Conservation (phyloP, 2,113 vertebrate species). For the Oceanodroma tethys region DNA sequence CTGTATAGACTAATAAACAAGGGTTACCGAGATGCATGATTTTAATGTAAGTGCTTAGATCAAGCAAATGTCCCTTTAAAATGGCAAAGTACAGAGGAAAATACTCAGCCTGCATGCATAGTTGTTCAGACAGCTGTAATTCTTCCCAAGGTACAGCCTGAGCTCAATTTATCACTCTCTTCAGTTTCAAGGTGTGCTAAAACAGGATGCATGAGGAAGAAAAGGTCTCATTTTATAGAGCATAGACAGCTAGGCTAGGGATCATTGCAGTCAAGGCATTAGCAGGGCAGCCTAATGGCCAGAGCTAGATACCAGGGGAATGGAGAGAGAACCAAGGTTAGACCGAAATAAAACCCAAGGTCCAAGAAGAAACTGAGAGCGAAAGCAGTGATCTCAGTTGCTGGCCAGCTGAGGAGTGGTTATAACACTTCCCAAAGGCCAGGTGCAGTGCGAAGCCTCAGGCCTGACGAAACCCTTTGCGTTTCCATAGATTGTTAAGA, state of each 20-base stretch:
- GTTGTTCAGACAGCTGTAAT: constrained; percentile 23
- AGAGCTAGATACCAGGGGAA: neutral
- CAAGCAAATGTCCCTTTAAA: constrained; percentile 6
- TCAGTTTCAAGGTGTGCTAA: neutral
- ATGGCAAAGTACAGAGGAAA: neutral
- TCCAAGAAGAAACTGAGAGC: neutral
- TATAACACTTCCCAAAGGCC: neutral
- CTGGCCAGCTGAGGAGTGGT: neutral
- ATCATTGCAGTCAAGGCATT: neutral
- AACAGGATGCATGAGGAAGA: neutral
- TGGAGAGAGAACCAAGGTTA: neutral
- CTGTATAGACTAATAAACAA: neutral
- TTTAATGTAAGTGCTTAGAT: neutral
- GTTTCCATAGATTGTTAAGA: neutral
- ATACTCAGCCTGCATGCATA: neutral
- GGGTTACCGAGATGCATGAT: neutral
- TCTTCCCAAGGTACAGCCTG: constrained; percentile 1
- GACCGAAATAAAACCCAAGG: neutral
- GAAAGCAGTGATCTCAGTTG: neutral
- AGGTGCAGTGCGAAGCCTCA: neutral
- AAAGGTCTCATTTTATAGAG: neutral
- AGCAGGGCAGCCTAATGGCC: neutral
- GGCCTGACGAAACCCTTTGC: neutral
- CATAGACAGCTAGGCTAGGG: neutral
- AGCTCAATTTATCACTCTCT: constrained; percentile 4